phyloP scores from a whole-genome alignment of 2,113 vertebrate species.

The Probosciger aterrimus region DNA sequence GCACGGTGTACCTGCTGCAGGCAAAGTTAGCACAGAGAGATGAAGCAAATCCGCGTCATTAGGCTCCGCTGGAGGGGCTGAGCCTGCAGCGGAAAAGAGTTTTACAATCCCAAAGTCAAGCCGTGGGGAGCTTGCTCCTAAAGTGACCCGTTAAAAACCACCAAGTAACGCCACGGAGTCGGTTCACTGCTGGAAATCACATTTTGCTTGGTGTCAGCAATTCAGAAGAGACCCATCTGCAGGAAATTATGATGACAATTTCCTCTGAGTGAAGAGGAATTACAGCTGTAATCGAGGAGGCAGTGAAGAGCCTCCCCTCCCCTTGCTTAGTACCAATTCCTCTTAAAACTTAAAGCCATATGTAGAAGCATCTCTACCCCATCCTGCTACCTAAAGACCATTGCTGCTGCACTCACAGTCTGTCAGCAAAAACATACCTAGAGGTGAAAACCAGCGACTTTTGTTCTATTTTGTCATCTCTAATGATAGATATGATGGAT shows the following conservation, averaged over 20 bases:
- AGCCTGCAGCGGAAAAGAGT: background rate
- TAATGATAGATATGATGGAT: background rate
- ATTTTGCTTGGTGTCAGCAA: background rate
- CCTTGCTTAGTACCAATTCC: background rate
- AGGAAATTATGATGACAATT: conserved; percentile 30
- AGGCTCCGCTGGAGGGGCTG: background rate
- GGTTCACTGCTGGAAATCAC: background rate
- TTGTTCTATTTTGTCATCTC: background rate
- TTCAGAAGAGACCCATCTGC: conserved; percentile 17
- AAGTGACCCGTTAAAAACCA: background rate
- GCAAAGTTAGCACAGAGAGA: background rate
- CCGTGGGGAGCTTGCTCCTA: background rate
- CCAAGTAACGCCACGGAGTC: background rate
- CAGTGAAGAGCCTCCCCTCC: background rate
- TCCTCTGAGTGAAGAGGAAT: background rate
- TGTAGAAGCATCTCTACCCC: background rate
- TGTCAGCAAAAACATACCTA: background rate
- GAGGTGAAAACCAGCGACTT: background rate
- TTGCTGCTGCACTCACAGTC: background rate
- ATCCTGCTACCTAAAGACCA: background rate
- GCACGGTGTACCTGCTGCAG: background rate
- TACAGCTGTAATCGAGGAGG: background rate
- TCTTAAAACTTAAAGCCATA: background rate
- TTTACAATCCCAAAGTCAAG: background rate
- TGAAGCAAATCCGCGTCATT: background rate